A percentile compares a stretch with the other conserved stretches of the same genome.
phyloP scores from a whole-genome alignment of 2,113 vertebrate genomes.

The Aplodontia rufa region DNA sequence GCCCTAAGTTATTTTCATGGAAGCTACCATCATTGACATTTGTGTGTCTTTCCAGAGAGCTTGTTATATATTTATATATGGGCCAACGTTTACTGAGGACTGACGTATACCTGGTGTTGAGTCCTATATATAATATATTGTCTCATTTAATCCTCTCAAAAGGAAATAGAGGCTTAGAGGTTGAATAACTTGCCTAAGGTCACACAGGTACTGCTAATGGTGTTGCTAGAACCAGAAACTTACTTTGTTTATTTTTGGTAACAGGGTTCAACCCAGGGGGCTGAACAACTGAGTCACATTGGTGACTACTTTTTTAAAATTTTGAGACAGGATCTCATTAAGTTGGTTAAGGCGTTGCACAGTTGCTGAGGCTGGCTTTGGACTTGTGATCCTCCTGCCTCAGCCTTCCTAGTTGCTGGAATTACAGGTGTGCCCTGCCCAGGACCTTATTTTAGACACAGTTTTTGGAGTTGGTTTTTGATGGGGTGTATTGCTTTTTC shows the following conservation, averaged over 20 bases:
- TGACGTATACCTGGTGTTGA: background rate
- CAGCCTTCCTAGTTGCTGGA: no score
- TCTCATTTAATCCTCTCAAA: constrained; percentile 27
- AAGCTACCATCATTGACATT: background rate
- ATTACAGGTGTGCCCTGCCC: no score
- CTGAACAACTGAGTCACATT: no score
- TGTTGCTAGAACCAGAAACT: background rate
- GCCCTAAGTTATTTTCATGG: background rate
- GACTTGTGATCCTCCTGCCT: no score
- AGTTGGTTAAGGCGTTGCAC: no score
- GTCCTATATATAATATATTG: background rate
- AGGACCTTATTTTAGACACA: background rate
- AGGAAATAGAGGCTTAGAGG: background rate
- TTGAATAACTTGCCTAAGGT: constrained; percentile 17
- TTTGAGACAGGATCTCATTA: no score
- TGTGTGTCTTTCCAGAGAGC: background rate
- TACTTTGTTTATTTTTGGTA: no score
- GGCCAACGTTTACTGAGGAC: background rate
- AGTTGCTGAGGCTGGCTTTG: no score
- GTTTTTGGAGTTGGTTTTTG: constrained; percentile 7
- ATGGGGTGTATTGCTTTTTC: background rate
- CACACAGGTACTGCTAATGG: background rate
- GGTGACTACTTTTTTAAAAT: no score
- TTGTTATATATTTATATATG: background rate
- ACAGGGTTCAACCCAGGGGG: no score